phyloP scores from a whole-genome alignment of 2,113 vertebrate species.

The Rafetus swinhoei region DNA sequence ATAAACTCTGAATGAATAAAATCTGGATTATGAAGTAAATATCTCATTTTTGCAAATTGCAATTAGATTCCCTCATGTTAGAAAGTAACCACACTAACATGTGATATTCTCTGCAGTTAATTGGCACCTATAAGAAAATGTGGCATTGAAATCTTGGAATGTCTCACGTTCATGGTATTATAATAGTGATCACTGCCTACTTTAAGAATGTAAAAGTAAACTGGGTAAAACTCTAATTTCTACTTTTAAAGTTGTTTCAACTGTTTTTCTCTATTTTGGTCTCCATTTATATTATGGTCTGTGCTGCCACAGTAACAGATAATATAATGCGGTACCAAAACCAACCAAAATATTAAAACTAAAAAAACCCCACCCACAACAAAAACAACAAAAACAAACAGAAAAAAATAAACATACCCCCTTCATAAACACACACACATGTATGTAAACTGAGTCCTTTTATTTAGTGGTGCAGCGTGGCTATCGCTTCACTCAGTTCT shows the following conservation, averaged over 20 bases:
- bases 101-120: neutral
- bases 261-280: neutral
- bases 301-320: neutral
- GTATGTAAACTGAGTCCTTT: neutral
- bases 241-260: neutral
- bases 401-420: no score
- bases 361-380: neutral
- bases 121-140: neutral
- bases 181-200: neutral
- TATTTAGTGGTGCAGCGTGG: neutral
- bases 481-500: no score
- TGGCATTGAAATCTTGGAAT: neutral
- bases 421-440: neutral
- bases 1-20: neutral
- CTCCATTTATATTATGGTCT: neutral
- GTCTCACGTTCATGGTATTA: neutral
- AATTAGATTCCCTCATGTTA: neutral
- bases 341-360: neutral
- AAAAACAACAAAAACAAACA: neutral
- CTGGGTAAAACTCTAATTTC: neutral
- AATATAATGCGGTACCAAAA: neutral
- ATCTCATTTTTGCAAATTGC: neutral
- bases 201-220: neutral
- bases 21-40: neutral
- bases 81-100: neutral